These are phyloP conservation scores for Ganaspis sp. DNA, from an alignment of 1,140 invertebrate genomes.

Conservation along the genomic window DNA sequence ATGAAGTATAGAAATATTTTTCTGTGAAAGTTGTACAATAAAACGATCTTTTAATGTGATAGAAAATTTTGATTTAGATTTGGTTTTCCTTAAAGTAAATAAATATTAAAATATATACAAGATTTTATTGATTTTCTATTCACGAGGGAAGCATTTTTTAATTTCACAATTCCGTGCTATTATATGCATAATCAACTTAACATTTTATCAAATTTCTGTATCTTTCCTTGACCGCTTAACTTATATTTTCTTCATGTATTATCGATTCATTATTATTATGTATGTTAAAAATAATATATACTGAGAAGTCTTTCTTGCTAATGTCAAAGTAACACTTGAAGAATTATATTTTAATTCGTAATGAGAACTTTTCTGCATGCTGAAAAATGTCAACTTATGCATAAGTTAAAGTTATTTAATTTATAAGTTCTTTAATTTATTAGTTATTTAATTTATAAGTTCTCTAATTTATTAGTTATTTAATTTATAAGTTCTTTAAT, in stretches of 20 bases:
- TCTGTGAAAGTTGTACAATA: neutral
- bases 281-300: neutral
- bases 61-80: neutral
- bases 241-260: neutral
- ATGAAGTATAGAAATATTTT: neutral
- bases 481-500: no score
- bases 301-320: neutral
- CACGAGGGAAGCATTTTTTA: neutral
- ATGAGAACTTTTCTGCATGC: no score
- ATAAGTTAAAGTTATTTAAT: no score
- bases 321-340: neutral
- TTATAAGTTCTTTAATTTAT: no score
- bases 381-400: no score
- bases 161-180: neutral
- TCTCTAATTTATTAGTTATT: no score
- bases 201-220: neutral
- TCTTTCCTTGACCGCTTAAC: neutral
- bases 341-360: no score
- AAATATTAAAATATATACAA: slow-evolving; percentile 29
- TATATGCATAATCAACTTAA: slow-evolving; percentile 8
- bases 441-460: no score
- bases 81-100: neutral
- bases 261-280: neutral
- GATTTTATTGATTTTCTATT: neutral
- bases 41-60: neutral